Evolutionary conservation across 2,113 vertebrate genomes (phyloP).

Genomic region (Pseudopipra pipra): DNA sequence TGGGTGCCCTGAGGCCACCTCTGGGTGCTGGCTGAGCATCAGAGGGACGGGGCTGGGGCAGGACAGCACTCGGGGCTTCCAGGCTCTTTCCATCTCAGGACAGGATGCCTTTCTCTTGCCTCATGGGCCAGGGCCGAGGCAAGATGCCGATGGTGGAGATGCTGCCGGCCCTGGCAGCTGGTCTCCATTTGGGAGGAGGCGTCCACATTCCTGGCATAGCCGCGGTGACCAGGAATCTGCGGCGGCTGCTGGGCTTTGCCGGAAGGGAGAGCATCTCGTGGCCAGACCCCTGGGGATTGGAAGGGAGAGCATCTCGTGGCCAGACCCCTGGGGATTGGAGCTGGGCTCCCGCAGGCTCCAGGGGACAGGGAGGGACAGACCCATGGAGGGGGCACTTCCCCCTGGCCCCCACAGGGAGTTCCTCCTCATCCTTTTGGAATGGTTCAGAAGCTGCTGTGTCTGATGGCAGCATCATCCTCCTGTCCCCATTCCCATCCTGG

Average conservation of each 20-base stretch:
- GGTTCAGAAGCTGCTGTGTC: not conserved
- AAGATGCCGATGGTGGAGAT: not conserved
- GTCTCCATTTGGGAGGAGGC: slow-evolving; percentile 55
- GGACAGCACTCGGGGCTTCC: fast-evolving
- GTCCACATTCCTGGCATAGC: slow-evolving; percentile 62
- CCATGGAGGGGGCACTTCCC: not conserved
- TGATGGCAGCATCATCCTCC: not conserved
- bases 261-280: not conserved
- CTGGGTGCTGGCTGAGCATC: not conserved
- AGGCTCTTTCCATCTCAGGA: not conserved
- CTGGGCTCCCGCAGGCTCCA: not conserved
- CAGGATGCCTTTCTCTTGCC: not conserved
- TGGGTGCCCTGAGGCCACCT: not conserved
- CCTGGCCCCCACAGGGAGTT: fast-evolving
- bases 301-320: not conserved
- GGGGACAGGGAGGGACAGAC: not conserved
- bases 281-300: not conserved
- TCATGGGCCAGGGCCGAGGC: fast-evolving
- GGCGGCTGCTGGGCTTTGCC: not conserved
- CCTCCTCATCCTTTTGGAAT: not conserved
- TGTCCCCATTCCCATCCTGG: fast-evolving
- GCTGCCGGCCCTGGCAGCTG: slow-evolving; percentile 33
- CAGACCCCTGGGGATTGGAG: not conserved
- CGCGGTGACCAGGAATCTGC: slow-evolving; percentile 54
- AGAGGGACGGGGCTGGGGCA: not conserved